These are phyloP conservation scores for Episyrphus balteatus DNA, from an alignment of 1,140 invertebrate genomes.

Conservation along the genomic window DNA sequence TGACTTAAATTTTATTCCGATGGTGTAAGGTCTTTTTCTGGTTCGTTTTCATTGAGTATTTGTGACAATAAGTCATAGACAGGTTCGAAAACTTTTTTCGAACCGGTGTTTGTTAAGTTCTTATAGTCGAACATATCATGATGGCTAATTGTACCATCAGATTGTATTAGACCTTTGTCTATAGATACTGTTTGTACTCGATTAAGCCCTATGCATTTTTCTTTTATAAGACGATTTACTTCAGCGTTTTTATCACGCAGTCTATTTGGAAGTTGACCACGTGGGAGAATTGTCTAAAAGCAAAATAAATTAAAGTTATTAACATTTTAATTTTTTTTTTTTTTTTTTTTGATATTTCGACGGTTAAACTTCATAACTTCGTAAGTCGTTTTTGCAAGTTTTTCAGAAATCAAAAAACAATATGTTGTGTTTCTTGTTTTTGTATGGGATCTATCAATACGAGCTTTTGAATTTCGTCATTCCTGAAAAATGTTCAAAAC, in stretches of 20 bases:
- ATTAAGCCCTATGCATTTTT: conserved; percentile 40
- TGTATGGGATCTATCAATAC: no score
- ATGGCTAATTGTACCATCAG: conserved; percentile 69
- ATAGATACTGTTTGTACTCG: conserved; percentile 58
- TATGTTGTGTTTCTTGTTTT: no score
- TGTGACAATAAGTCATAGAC: conserved; percentile 65
- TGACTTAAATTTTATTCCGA: conserved; percentile 43
- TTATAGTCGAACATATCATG: conserved; percentile 81
- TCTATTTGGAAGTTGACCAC: conserved; percentile 70
- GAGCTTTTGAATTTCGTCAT: no score
- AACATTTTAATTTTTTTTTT: not conserved
- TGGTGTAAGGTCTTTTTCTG: conserved; percentile 56
- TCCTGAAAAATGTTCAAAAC: no score
- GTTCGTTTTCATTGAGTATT: conserved; percentile 60
- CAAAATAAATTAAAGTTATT: conserved; percentile 6
- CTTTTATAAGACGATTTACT: conserved; percentile 61
- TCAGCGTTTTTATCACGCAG: conserved; percentile 60
- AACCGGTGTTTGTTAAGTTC: conserved; percentile 70
- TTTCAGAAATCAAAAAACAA: no score
- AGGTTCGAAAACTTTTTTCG: conserved; percentile 71
- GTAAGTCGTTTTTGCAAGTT: no score
- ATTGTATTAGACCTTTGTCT: conserved; percentile 63
- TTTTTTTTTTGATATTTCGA: no score
- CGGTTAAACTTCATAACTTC: no score
- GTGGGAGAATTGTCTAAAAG: conserved; percentile 67